Percentiles rank a stretch among this genome's conserved stretches.
These are phyloP conservation scores for Apomyelois bistriatella DNA, from an alignment of 2,888 invertebrate genomes.

Conservation along the genomic window DNA sequence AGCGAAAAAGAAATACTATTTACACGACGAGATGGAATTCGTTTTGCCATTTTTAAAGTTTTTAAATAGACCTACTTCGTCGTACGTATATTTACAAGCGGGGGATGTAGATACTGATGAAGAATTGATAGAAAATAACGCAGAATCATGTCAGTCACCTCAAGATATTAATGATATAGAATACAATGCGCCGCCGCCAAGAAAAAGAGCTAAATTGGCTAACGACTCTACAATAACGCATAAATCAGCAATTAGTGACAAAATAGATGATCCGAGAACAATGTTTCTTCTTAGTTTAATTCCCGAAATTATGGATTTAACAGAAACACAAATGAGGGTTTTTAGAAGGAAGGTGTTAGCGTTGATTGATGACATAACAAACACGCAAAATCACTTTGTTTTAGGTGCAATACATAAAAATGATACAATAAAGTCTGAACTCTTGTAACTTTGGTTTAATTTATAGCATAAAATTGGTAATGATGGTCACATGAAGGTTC, in stretches of 20 bases:
- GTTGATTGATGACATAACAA: slow-evolving; percentile 37
- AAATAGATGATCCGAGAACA: slow-evolving; percentile 28
- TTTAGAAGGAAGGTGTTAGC: slow-evolving; percentile 41
- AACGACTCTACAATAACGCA: slow-evolving; percentile 16
- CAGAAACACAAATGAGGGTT: slow-evolving; percentile 39
- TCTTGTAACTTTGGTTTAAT: neutral
- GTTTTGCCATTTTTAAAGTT: slow-evolving; percentile 39
- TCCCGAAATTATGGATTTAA: slow-evolving; percentile 40
- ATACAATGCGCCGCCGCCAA: no score
- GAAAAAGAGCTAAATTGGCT: slow-evolving; percentile 11
- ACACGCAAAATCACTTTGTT: slow-evolving; percentile 23
- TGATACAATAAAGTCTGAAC: slow-evolving; percentile 11
- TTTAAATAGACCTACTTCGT: slow-evolving; percentile 22
- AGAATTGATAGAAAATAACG: slow-evolving; percentile 24
- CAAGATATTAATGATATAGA: slow-evolving; percentile 19
- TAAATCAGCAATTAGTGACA: slow-evolving; percentile 20
- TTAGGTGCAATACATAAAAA: neutral
- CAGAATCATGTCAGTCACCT: slow-evolving; percentile 20
- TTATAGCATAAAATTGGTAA: no score
- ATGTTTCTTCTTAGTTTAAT: slow-evolving; percentile 40
- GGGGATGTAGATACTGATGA: slow-evolving; percentile 34
- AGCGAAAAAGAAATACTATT: slow-evolving; percentile 41
- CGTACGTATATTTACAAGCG: slow-evolving; percentile 14
- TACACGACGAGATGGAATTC: slow-evolving; percentile 45
- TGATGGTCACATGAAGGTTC: no score